A percentile compares a stretch with the other conserved stretches of the same genome.
phyloP scores from a whole-genome alignment of 2,888 invertebrate genomes.

The Cephalotes varians region DNA sequence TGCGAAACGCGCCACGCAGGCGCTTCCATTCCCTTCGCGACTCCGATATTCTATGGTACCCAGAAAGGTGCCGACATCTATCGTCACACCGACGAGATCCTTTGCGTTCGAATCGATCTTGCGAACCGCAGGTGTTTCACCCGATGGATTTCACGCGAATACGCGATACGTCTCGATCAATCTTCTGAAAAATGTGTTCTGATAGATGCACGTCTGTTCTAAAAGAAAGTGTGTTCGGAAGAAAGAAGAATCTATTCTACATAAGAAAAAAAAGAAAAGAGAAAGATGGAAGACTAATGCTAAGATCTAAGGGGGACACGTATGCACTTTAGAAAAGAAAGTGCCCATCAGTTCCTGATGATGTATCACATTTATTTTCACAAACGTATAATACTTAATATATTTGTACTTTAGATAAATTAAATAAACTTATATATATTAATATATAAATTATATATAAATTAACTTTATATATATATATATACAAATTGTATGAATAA shows the following conservation, averaged over 20 bases:
- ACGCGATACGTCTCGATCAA: neutral
- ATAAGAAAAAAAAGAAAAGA: neutral
- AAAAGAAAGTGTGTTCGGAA: no score
- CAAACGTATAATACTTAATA: no score
- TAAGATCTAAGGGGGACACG: neutral
- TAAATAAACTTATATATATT: no score
- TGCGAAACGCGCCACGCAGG: slow-evolving; percentile 52
- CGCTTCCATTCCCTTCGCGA: slow-evolving; percentile 1
- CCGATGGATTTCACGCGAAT: no score
- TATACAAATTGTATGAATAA: no score
- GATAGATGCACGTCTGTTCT: neutral
- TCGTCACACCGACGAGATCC: slow-evolving; percentile 20
- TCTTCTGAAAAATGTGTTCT: neutral
- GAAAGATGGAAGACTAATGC: neutral
- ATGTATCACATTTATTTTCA: no score
- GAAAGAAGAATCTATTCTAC: neutral
- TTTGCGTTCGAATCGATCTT: slow-evolving; percentile 18
- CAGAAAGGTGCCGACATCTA: slow-evolving; percentile 40
- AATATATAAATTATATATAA: no score
- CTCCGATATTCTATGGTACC: neutral
- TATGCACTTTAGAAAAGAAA: neutral
- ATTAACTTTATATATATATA: no score
- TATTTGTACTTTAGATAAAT: no score
- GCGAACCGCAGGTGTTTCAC: slow-evolving; percentile 21
- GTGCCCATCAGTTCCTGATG: neutral